Evolutionary conservation across 64 coral and sea anemone genomes (phyloP).

Genomic region (Montipora capricornis): DNA sequence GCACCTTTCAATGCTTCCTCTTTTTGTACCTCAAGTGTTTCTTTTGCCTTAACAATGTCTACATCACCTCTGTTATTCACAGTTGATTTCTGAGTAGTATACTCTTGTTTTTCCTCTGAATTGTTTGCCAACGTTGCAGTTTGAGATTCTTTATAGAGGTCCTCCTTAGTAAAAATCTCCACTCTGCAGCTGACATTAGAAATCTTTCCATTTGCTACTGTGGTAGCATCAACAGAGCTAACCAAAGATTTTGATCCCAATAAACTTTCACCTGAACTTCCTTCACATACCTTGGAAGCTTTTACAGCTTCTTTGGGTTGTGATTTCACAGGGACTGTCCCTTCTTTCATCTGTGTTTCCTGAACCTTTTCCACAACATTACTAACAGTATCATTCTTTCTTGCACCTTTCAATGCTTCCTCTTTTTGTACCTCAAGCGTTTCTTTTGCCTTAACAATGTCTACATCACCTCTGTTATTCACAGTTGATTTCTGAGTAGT

Average conservation of each 20-base stretch:
- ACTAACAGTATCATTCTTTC: not conserved
- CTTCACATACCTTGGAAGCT: not conserved
- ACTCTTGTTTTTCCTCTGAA: no score
- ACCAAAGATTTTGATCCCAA: constrained; percentile 18
- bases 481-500: constrained; percentile 12
- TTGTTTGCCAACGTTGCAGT: not conserved
- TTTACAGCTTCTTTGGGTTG: constrained; percentile 30
- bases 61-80: no score
- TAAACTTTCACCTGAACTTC: not conserved
- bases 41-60: no score
- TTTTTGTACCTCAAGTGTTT: no score
- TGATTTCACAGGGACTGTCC: not conserved
- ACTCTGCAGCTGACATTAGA: constrained; percentile 21
- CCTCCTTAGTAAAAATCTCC: constrained; percentile 22
- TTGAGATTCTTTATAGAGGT: not conserved
- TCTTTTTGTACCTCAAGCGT: not conserved
- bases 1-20: no score
- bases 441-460: constrained; percentile 17
- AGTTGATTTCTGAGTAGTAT: no score
- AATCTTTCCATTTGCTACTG: constrained; percentile 6
- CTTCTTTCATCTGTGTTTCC: not conserved
- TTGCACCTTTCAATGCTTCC: constrained; percentile 8
- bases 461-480: constrained; percentile 1
- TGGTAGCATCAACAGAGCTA: constrained; percentile 43
- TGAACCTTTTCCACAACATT: not conserved